Conservation (phyloP, 2,888 invertebrate genomes). For the Saturnia japonica region DNA sequence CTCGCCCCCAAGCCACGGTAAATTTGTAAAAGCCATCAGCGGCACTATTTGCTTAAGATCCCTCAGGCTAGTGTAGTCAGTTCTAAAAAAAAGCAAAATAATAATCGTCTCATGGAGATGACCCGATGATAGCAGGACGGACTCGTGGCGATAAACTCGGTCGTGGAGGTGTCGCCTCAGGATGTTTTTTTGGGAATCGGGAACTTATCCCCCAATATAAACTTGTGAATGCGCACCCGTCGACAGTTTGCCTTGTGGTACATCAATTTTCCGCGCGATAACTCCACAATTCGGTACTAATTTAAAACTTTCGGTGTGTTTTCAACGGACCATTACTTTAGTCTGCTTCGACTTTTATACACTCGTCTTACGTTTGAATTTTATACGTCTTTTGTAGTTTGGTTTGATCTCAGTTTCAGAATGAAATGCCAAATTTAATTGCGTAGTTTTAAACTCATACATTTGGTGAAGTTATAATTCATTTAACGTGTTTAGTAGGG, state of each 20-base stretch:
- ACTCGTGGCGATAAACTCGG: no score
- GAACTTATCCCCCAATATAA: not conserved
- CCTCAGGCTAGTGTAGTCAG: no score
- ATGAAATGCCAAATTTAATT: not conserved
- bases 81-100: no score
- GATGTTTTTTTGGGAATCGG: constrained; percentile 3
- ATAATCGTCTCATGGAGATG: no score
- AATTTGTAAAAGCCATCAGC: no score
- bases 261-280: constrained; percentile 61
- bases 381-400: constrained; percentile 17
- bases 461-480: no score
- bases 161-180: no score
- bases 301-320: constrained; percentile 55
- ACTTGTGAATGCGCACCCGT: constrained; percentile 14
- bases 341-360: constrained; percentile 18
- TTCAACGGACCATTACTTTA: constrained; percentile 44
- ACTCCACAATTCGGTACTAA: constrained; percentile 53
- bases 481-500: no score
- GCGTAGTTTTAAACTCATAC: not conserved
- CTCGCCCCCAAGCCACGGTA: no score
- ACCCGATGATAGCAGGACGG: no score
- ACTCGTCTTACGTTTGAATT: constrained; percentile 22
- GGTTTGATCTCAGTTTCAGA: not conserved
- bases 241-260: constrained; percentile 35
- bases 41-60: no score